Percentiles rank a stretch among this genome's conserved stretches.
These are phyloP conservation scores for Apamea crenata DNA, from an alignment of 2,888 invertebrate genomes.

Conservation along the genomic window DNA sequence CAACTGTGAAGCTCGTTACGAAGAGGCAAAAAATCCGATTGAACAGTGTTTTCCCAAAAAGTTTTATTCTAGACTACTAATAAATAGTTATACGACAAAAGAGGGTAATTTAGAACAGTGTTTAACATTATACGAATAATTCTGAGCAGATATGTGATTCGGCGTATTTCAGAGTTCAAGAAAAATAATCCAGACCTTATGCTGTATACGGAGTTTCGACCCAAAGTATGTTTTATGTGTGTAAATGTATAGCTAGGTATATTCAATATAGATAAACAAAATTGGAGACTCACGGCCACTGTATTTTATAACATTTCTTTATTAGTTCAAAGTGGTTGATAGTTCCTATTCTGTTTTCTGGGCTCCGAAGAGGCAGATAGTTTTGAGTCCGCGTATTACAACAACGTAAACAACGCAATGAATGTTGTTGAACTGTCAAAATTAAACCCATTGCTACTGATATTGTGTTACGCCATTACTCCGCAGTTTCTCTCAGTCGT, in stretches of 20 bases:
- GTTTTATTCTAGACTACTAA: slow-evolving; percentile 51
- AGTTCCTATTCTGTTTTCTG: slow-evolving; percentile 84
- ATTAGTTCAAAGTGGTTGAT: slow-evolving; percentile 83
- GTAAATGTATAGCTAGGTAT: slow-evolving; percentile 75
- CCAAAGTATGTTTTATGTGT: slow-evolving; percentile 72
- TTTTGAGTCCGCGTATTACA: background rate
- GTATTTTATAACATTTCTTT: slow-evolving; percentile 69
- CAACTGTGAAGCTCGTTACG: slow-evolving; percentile 26
- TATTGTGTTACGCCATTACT: no score
- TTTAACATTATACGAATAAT: slow-evolving; percentile 44
- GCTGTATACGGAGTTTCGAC: slow-evolving; percentile 66
- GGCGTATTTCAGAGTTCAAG: slow-evolving; percentile 32
- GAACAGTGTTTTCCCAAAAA: slow-evolving; percentile 30
- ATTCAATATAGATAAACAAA: slow-evolving; percentile 68
- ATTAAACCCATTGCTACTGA: no score
- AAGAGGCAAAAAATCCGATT: slow-evolving; percentile 14
- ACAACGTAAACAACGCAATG: no score
- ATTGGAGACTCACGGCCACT: slow-evolving; percentile 80
- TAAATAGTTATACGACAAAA: slow-evolving; percentile 64
- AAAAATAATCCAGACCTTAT: slow-evolving; percentile 58
- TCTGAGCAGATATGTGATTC: slow-evolving; percentile 25
- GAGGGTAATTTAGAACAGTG: slow-evolving; percentile 63
- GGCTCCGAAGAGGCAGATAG: slow-evolving; percentile 55
- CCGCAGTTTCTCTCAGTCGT: no score
- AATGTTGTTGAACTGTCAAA: no score